Evolutionary conservation across 2,113 vertebrate species (phyloP), one percentile per base, ranked within the genome.

Genomic region (Lophius piscatorius): DNA sequence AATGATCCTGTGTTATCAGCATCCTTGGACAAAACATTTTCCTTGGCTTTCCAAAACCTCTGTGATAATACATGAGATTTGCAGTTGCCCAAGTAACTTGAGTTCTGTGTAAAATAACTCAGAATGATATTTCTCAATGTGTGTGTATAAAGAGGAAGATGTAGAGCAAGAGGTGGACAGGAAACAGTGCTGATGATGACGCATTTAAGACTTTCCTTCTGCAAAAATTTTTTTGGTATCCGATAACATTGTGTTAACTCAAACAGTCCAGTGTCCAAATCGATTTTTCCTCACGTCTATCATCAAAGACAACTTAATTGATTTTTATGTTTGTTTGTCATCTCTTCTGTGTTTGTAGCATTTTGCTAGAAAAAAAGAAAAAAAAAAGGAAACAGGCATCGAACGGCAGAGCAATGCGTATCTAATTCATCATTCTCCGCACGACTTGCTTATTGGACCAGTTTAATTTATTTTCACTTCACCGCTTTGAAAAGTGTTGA

Each of bases 391-490:
- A 73, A 83, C 72, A 63, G 51, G 50, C 72, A 80, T 88, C 46
- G 78, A 82, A 71, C 74, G 47, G 80, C 80, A 40, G 48, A 78
- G 78, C 85, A 88, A 91, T 89, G 89, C 89, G 82, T 79, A 76
- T 86, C 83, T 87, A 89, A 91, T 91, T 90, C 90, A 92, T 92
- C 91, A 91, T 83, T 74, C 83, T 72, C 63, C 59, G 81, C 84
- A 90, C 82, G 82, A 88, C 89, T 87, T 55, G 87, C 89, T 89
- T 88, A 85, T 87, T 83, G 88, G 85, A 87, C 87, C 79, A 68
- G 63, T 87, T 90, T 90, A 83, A 91, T 92, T 92, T 89, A 91
- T 92, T 91, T 91, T 91, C 89, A 79, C 89, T 90, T 90, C 88
- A 81, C 87, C 85, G 84, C 88, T 91, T 91, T 89, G 83, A 89